Conservation (phyloP, 2,113 vertebrate species). For the Cepphus grylle region DNA sequence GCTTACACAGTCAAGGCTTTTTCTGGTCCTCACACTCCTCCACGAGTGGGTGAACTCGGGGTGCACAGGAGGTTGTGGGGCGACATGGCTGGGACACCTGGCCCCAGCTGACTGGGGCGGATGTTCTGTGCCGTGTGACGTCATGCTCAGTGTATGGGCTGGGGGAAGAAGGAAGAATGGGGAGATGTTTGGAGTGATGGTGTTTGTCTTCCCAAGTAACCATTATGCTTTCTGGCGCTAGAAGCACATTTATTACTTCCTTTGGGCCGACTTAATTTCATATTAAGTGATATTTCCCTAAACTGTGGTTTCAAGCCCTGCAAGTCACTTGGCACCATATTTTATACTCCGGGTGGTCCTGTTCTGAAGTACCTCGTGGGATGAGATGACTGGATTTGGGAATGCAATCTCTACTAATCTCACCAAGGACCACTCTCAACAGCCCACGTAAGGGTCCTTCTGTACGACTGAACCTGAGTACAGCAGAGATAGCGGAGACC, state of each 20-base stretch:
- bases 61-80: neutral
- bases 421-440: neutral
- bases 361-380: neutral
- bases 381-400: neutral
- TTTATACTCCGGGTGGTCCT: neutral
- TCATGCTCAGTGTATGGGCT: neutral
- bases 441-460: neutral
- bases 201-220: neutral
- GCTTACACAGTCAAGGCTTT: neutral
- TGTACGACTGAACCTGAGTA: neutral
- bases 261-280: neutral
- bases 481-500: neutral
- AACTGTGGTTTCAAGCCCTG: neutral
- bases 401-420: neutral
- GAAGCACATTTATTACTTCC: neutral
- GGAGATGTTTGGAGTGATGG: neutral
- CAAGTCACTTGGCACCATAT: neutral
- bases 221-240: neutral
- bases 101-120: neutral
- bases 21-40: neutral
- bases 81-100: neutral
- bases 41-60: neutral
- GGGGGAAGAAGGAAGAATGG: neutral
- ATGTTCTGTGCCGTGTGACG: neutral
- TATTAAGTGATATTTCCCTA: neutral